Percentiles rank a stretch among this genome's conserved stretches.
These are phyloP conservation scores for Rosalia funebris DNA, from an alignment of 2,888 invertebrate genomes.

Conservation along the genomic window DNA sequence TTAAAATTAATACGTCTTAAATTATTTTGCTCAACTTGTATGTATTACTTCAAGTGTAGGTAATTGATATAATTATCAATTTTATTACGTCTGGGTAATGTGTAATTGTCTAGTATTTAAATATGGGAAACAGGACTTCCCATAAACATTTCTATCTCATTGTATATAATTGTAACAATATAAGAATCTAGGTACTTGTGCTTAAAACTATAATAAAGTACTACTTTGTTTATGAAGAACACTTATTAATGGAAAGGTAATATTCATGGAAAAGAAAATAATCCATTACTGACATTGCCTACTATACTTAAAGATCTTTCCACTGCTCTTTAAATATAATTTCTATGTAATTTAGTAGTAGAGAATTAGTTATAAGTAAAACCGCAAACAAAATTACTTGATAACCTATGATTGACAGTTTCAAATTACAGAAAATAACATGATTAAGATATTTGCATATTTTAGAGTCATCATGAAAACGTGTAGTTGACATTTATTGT, in stretches of 20 bases:
- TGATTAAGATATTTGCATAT: neutral
- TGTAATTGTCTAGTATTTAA: neutral
- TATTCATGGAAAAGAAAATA: neutral
- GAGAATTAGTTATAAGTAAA: conserved; percentile 19
- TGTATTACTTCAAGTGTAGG: too few relatives aligned
- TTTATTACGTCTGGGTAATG: neutral
- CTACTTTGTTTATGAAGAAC: neutral
- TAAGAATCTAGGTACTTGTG: neutral
- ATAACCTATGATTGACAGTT: conserved; percentile 10
- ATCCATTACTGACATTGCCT: too few relatives aligned
- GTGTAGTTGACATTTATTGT: too few relatives aligned
- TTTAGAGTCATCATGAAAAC: neutral
- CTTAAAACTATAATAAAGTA: neutral
- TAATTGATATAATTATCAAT: neutral
- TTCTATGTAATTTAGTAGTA: conserved; percentile 16
- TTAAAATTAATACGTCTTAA: too few relatives aligned
- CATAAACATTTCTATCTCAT: neutral
- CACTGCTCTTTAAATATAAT: conserved; percentile 16
- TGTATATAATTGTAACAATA: neutral
- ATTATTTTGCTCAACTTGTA: too few relatives aligned
- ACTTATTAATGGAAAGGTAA: neutral
- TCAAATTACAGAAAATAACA: neutral
- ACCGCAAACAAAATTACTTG: conserved; percentile 20
- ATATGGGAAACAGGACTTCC: neutral
- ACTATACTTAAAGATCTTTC: neutral